phyloP scores from a whole-genome alignment of 2,797 vertebrate species.

The Pyrocephalus nanus region DNA sequence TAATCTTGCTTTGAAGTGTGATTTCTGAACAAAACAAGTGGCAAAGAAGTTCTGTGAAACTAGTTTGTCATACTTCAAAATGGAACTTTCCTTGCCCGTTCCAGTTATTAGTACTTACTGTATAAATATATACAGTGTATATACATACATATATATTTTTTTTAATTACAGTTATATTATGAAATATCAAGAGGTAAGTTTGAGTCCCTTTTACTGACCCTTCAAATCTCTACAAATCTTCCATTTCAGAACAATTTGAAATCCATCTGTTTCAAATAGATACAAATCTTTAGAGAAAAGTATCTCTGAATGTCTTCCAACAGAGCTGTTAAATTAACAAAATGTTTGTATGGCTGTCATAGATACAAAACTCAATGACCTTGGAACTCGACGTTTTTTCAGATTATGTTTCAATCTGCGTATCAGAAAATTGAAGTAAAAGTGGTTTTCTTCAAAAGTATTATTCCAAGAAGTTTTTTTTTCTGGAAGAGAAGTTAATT shows the following conservation, averaged over 20 bases:
- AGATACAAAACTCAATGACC: not conserved
- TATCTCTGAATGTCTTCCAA: not conserved
- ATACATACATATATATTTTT: not conserved
- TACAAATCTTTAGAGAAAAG: not conserved
- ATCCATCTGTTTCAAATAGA: not conserved
- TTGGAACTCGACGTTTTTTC: not conserved
- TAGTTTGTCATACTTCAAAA: not conserved
- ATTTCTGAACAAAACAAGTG: not conserved
- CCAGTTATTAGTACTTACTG: not conserved
- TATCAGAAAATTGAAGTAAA: not conserved
- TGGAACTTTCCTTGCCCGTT: not conserved
- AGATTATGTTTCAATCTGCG: not conserved
- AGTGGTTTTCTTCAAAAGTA: not conserved
- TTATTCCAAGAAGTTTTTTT: not conserved
- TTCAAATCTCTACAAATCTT: not conserved
- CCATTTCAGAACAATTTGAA: not conserved
- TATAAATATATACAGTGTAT: not conserved
- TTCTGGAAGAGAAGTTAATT: not conserved
- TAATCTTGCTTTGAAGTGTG: not conserved
- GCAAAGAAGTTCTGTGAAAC: not conserved
- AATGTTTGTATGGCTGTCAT: not conserved
- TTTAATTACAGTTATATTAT: not conserved
- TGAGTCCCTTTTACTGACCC: fast-evolving
- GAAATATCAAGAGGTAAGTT: not conserved
- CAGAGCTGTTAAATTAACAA: not conserved